Conservation (phyloP, 2,113 vertebrate genomes). For the Pelodiscus sinensis region DNA sequence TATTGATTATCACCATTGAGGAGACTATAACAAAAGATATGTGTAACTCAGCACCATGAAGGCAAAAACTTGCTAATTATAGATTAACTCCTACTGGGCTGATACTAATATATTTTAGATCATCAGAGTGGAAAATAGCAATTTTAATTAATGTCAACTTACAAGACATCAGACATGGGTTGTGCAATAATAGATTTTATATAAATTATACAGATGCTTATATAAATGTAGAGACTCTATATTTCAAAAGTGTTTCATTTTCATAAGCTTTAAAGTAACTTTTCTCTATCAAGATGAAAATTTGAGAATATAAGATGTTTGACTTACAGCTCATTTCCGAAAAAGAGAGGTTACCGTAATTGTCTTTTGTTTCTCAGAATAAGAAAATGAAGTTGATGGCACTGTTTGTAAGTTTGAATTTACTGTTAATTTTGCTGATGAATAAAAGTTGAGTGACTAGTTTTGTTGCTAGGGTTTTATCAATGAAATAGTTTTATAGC, state of each 20-base stretch:
- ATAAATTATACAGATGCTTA: too few relatives aligned
- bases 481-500: background rate
- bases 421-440: background rate
- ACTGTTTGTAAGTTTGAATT: background rate
- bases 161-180: background rate
- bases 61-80: too few relatives aligned
- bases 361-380: background rate
- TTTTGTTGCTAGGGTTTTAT: background rate
- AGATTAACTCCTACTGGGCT: too few relatives aligned
- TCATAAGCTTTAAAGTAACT: background rate
- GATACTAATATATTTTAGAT: too few relatives aligned
- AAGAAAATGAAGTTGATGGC: background rate
- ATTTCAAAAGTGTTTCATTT: background rate
- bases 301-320: background rate
- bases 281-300: background rate
- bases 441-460: background rate
- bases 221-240: background rate
- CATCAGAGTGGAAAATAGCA: accelerated
- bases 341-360: background rate
- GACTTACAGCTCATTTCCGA: background rate
- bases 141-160: background rate
- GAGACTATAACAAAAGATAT: too few relatives aligned
- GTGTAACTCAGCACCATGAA: too few relatives aligned
- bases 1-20: too few relatives aligned
- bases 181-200: background rate